Evolutionary conservation across 2,113 vertebrate species (phyloP).

Genomic region (Tychaedon coryphoeus): DNA sequence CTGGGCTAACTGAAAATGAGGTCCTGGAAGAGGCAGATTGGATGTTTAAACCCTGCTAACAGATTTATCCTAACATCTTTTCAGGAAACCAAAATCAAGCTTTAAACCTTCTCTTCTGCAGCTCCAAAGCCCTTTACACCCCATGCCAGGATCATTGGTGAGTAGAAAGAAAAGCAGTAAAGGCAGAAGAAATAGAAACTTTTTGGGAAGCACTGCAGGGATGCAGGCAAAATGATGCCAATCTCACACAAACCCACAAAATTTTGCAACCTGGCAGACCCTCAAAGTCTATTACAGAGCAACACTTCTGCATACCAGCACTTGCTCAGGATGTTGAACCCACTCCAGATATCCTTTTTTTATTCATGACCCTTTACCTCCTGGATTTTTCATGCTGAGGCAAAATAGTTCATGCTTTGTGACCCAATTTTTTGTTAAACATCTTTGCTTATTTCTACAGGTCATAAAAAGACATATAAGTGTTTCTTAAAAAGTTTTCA

Average conservation of each 20-base stretch:
- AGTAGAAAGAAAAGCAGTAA: not conserved
- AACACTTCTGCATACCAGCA: not conserved
- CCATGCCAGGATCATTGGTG: not conserved
- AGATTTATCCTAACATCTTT: slow-evolving; percentile 42
- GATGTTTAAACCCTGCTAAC: slow-evolving; percentile 28
- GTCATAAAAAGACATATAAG: too few species aligned
- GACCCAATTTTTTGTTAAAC: slow-evolving; percentile 26
- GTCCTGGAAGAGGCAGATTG: slow-evolving; percentile 41
- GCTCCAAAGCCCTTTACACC: not conserved
- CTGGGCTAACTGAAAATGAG: slow-evolving; percentile 58
- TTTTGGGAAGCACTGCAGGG: not conserved
- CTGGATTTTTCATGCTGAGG: slow-evolving; percentile 37
- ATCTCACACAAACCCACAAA: not conserved
- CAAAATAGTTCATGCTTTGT: slow-evolving; percentile 48
- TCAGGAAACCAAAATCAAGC: not conserved
- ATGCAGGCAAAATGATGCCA: fast-evolving
- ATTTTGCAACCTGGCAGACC: not conserved
- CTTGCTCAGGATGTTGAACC: not conserved
- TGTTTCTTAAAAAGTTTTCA: not conserved
- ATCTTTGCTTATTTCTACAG: not conserved
- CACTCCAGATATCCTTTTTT: not conserved
- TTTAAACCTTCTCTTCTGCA: not conserved
- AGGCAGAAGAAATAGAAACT: not conserved
- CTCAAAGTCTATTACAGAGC: not conserved
- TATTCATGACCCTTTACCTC: slow-evolving; percentile 47